Conservation (phyloP, 2,888 invertebrate genomes). For the Hypselothyrea guttata region DNA sequence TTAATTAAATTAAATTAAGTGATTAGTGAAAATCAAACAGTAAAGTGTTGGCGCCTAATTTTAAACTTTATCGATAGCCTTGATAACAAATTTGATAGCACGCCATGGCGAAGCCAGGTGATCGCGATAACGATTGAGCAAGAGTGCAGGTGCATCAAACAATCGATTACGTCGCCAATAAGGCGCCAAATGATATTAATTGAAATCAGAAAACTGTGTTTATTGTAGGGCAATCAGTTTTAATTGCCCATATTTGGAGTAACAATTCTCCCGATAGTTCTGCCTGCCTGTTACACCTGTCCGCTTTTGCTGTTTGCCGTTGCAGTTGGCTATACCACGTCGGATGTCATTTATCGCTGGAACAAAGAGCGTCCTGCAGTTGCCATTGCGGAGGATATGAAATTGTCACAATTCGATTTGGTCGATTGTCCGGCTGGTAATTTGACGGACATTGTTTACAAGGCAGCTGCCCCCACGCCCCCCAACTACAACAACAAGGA, state of each 20-base stretch:
- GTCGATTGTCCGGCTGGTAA: constrained; percentile 89
- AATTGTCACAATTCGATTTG: constrained; percentile 92
- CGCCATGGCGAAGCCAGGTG: too few relatives aligned
- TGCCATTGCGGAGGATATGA: constrained; percentile 91
- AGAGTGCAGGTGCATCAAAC: too few relatives aligned
- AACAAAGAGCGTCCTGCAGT: constrained; percentile 87
- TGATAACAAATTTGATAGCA: too few relatives aligned
- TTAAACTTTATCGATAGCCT: too few relatives aligned
- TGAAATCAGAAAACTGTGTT: too few relatives aligned
- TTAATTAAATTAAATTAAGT: too few relatives aligned
- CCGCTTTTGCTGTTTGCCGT: constrained; percentile 36
- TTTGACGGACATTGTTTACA: constrained; percentile 84
- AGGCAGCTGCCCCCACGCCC: constrained; percentile 76
- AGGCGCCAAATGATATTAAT: too few relatives aligned
- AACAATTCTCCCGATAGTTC: constrained; percentile 31
- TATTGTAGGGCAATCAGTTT: constrained; percentile 12
- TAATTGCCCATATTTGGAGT: constrained; percentile 37
- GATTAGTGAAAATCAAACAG: too few relatives aligned
- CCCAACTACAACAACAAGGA: constrained; percentile 58
- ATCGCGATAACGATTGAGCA: too few relatives aligned
- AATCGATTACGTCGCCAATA: too few relatives aligned
- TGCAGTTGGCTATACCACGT: constrained; percentile 88
- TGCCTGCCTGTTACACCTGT: not conserved
- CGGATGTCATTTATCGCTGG: constrained; percentile 89
- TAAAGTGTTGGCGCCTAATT: too few relatives aligned